Evolutionary conservation across 2,113 vertebrate species (phyloP), one percentile per base, ranked within the genome.

Genomic region (Chloropsis hardwickii): DNA sequence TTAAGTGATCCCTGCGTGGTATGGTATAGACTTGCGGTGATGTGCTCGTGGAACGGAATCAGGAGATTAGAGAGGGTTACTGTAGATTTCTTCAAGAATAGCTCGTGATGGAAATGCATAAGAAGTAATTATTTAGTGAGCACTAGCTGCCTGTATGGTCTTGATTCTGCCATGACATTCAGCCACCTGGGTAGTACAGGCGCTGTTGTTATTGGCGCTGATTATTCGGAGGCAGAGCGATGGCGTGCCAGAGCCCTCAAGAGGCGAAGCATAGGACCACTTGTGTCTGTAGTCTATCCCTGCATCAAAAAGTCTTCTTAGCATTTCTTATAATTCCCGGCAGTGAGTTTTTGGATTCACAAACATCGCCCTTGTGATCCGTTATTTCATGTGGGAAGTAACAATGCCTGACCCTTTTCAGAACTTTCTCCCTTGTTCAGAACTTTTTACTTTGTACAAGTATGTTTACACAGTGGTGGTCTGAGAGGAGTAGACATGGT

Each of bases 191-290:
- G 6, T 12, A 19, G 24, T 10, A 15, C 8, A 6, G 64, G 23
- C 5, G 27, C 33, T 62, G 29, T 45, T 50, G 39, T 24, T 77
- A 15, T 19, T 0, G 0, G 33, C 2, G 1, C 4, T 14, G 37
- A 3, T 21, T 16, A 11, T 58, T 35, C n/a, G 33, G 40, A 37
- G 54, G 57, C 11, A 33, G 60, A 56, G 17, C 12, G 28, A 35
- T 4, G 42, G 12, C 18, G 16, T 44, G 22, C 12, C 51, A 11
- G 1, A 27, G 42, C 21, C 42, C 48, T 56, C 64, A 5, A 20
- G 65, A 71, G 44, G 56, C 65, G 24, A 44, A 23, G 23, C 44
- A 12, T 4, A 9, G 25, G 5, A 65, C 24, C 40, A 19, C 23
- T 16, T 20, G 1, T 18, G 24, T 69, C 58, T 69, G 10, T 35